These are phyloP conservation scores for Trileptium ribeirensis DNA, from an alignment of 2,888 invertebrate genomes.

Conservation along the genomic window DNA sequence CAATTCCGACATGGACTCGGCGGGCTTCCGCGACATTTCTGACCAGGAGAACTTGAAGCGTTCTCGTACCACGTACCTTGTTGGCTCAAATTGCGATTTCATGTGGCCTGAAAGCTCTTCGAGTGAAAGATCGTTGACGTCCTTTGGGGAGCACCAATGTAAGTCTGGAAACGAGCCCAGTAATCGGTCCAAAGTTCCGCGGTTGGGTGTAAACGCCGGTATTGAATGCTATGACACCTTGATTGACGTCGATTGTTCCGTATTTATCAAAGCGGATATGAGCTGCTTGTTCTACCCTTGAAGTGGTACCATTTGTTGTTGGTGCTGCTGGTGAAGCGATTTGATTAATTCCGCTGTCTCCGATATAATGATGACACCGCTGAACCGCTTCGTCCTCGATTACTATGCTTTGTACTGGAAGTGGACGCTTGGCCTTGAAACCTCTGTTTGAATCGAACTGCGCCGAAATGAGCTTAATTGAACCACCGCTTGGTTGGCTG, in stretches of 20 bases:
- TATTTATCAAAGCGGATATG: too few relatives aligned
- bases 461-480: too few relatives aligned
- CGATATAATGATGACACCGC: too few relatives aligned
- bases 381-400: too few relatives aligned
- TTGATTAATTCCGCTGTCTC: background rate
- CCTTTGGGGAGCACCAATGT: background rate
- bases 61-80: conserved; percentile 31
- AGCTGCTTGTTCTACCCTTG: too few relatives aligned
- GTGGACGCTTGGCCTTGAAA: too few relatives aligned
- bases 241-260: too few relatives aligned
- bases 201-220: background rate
- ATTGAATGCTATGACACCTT: too few relatives aligned
- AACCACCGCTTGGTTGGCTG: too few relatives aligned
- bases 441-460: too few relatives aligned
- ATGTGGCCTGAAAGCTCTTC: background rate
- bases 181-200: background rate
- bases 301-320: background rate
- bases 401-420: too few relatives aligned
- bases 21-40: conserved; percentile 32
- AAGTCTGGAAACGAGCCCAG: conserved; percentile 1
- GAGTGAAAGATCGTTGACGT: background rate
- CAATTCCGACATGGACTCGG: conserved; percentile 30
- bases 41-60: conserved; percentile 31
- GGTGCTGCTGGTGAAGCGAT: background rate
- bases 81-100: conserved; percentile 28